These are phyloP conservation scores for Ifrita kowaldi DNA, from an alignment of 2,113 vertebrate genomes.

Conservation along the genomic window DNA sequence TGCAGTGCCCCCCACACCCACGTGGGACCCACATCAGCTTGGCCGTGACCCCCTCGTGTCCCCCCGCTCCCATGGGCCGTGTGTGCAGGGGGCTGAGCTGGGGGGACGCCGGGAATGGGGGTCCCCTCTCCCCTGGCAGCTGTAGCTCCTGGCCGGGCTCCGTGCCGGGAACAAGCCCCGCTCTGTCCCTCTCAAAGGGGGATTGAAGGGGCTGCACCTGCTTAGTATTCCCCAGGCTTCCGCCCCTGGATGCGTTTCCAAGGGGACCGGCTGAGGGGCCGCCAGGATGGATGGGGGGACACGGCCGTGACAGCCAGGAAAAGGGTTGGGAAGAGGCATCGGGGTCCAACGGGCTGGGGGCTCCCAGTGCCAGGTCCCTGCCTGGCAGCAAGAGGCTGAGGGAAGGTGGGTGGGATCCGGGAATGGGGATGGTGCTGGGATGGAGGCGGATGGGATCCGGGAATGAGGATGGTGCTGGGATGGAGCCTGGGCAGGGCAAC, in stretches of 20 bases:
- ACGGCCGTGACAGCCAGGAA: rapidly evolving
- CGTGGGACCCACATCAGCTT: not conserved
- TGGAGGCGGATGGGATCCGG: not conserved
- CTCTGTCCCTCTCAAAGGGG: constrained; percentile 40
- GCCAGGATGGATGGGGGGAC: not conserved
- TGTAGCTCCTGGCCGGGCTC: not conserved
- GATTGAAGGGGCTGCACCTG: constrained; percentile 44
- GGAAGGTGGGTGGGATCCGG: rapidly evolving
- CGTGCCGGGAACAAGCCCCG: not conserved
- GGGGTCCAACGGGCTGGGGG: not conserved
- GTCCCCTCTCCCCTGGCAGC: not conserved
- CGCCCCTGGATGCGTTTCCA: constrained; percentile 16
- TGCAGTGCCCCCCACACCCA: not conserved
- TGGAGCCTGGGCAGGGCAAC: not conserved
- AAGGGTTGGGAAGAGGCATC: rapidly evolving
- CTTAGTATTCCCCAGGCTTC: constrained; percentile 37
- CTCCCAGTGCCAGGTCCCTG: rapidly evolving
- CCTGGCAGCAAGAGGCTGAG: rapidly evolving
- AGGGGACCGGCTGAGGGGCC: constrained; percentile 26
- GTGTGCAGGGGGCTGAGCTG: not conserved
- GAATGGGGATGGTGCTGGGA: not conserved
- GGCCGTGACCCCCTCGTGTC: rapidly evolving
- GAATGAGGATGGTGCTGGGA: not conserved
- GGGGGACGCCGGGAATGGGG: not conserved
- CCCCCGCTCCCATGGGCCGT: rapidly evolving